Evolutionary conservation across 2,797 vertebrate genomes (phyloP).

Genomic region (Neosalanx taihuensis): DNA sequence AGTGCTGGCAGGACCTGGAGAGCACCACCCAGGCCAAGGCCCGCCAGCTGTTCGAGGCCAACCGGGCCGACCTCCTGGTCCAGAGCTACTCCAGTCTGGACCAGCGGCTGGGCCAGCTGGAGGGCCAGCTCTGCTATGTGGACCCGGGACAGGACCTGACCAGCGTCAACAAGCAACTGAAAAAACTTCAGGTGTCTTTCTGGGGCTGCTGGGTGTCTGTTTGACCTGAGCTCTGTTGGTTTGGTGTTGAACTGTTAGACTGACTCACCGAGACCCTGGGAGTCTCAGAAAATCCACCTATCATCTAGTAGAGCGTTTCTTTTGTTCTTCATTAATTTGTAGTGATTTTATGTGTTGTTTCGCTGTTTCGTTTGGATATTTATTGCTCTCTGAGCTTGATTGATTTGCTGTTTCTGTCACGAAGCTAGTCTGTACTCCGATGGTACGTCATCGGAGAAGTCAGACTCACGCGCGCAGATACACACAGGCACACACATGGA

Average conservation of each 20-base stretch:
- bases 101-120: slow-evolving; percentile 81
- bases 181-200: slow-evolving; percentile 82
- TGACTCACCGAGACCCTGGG: background rate
- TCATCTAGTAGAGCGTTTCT: background rate
- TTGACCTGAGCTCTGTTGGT: background rate
- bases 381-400: background rate
- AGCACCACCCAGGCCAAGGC: slow-evolving; percentile 86
- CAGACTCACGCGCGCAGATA: background rate
- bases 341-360: background rate
- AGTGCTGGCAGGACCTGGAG: slow-evolving; percentile 89
- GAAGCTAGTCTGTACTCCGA: slow-evolving; percentile 24
- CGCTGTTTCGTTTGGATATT: background rate
- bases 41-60: slow-evolving; percentile 84
- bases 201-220: background rate
- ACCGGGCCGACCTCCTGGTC: slow-evolving; percentile 82
- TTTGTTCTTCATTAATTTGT: background rate
- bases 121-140: slow-evolving; percentile 79
- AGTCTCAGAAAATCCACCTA: background rate
- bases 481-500: slow-evolving; percentile 26
- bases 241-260: background rate
- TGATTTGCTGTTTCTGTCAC: background rate
- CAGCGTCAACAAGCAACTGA: slow-evolving; percentile 85
- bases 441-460: background rate
- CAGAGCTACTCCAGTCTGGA: slow-evolving; percentile 86
- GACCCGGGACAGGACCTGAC: slow-evolving; percentile 83